Evolutionary conservation across 2,888 invertebrate genomes (phyloP).

Genomic region (Thereva unica): DNA sequence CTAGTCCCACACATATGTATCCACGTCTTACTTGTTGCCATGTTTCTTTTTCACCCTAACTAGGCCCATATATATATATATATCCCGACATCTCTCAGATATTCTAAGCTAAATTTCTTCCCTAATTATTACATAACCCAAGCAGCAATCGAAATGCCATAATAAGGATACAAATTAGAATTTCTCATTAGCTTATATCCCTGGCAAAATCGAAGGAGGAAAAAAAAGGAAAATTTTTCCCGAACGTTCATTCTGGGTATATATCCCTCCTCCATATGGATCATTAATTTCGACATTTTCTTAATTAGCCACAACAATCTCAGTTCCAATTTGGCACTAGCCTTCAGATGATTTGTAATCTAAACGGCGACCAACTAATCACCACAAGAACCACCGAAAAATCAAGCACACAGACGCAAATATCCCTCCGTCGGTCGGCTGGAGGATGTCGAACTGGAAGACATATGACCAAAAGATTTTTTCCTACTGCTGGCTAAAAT

Average conservation of each 20-base stretch:
- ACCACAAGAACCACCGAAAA: conserved; percentile 26
- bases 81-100: too few relatives aligned
- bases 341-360: conserved; percentile 37
- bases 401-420: conserved; percentile 26
- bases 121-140: too few relatives aligned
- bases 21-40: too few relatives aligned
- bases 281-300: conserved; percentile 37
- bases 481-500: conserved; percentile 23
- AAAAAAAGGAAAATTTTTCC: neutral
- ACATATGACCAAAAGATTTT: conserved; percentile 36
- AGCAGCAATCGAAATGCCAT: conserved; percentile 5
- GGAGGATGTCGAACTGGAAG: conserved; percentile 30
- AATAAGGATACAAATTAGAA: conserved; percentile 33
- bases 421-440: conserved; percentile 5
- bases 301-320: conserved; percentile 37
- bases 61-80: too few relatives aligned
- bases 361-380: conserved; percentile 38
- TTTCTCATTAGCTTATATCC: conserved; percentile 31
- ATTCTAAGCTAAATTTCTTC: too few relatives aligned
- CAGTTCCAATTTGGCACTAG: conserved; percentile 36
- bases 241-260: conserved; percentile 4
- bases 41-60: too few relatives aligned
- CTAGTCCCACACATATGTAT: too few relatives aligned
- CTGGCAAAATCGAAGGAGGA: neutral
- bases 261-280: conserved; percentile 20